Evolutionary conservation across 1,140 invertebrate genomes (phyloP), one percentile per base, ranked within the genome.

Genomic region (Zaprionus gabonicus): DNA sequence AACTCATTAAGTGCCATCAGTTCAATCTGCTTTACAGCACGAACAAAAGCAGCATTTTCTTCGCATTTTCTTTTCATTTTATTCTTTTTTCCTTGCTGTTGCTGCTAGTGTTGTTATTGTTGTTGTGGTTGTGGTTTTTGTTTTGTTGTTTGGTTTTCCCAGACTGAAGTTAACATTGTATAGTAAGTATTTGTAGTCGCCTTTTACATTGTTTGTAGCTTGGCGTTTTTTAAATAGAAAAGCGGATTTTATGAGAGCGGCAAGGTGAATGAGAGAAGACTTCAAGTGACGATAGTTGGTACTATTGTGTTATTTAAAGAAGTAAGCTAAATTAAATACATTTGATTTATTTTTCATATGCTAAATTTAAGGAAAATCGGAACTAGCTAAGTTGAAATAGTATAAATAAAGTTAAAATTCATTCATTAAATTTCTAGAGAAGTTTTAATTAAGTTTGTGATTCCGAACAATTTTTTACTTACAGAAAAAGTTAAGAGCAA

Each of bases 141-240:
- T 38, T 12, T 38, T 15, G 36, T 4, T 38, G 36, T 15, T 38
- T 38, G 36, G 41, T 38, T 55, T 65, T 51, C 53, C 58, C 28
- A 23, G 58, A 53, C 44, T 72, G 44, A 59, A 72, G 69, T 53
- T 59, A 53, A 71, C 69, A 72, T 70, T 71, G 64, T 76, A 10
- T 34, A 10, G 31, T 34, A 34, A 34, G 31, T 34, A 65, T 76
- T 71, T 59, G 73, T 56, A 71, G 62, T 71, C 74, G 69, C 62
- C 56, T 66, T 66, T 60, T 55, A 36, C 28, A 55, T 76, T 76
- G 72, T 75, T 71, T 64, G 57, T 23, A 51, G 46, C 46, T 51
- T 51, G 10, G n/a, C 41, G 0, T 12, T 59, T 36, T 41, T 36
- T n/a, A 13, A 4, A 25, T 13, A 25, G 46, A 51, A 51, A 25